Evolutionary conservation across 2,797 vertebrate species (phyloP), one percentile per base, ranked within the genome.

Genomic region (Rhyacichthys aspro): DNA sequence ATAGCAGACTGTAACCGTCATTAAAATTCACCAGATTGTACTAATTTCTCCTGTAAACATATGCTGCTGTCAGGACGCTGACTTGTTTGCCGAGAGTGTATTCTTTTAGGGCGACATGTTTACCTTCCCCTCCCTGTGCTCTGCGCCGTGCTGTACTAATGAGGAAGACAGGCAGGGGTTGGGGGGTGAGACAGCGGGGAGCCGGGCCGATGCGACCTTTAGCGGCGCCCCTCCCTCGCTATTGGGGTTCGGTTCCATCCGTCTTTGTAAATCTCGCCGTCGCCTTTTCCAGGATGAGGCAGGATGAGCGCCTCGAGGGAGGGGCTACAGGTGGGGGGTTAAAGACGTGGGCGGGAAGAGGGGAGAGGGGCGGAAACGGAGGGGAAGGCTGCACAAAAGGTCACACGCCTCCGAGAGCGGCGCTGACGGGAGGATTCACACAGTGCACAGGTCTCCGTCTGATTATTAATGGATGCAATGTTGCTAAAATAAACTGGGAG

Each of bases 181-280:
- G 15, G 43, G 62, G 44, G 49, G 63, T 19, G 48, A 50, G 61
- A 1, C 73, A 32, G 68, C 11, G 1, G 70, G 82, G 56, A 41
- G 64, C 59, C 39, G 63, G 69, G 62, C 63, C 67, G 76, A 81
- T 67, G 76, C 43, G 60, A 89, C 87, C 87, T 88, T 86, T 88
- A 64, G 41, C 16, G 2, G 34, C 17, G 18, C 49, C 60, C 67
- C 59, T 69, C 55, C 70, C 69, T 14, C 0, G 53, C 19, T 42
- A 36, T 44, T 54, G 11, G 43, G 39, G 46, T 59, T 34, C 12
- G 0, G 42, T 63, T 54, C 43, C 16, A 16, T 52, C 15, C 34
- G 3, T 62, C 45, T 52, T 37, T 48, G 12, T 41, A 19, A 61
- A 16, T 33, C 37, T 55, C 47, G 11, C 2, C 11, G 18, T 53